phyloP scores from a whole-genome alignment of 2,797 vertebrate species.

The Sebastes paucispinis region DNA sequence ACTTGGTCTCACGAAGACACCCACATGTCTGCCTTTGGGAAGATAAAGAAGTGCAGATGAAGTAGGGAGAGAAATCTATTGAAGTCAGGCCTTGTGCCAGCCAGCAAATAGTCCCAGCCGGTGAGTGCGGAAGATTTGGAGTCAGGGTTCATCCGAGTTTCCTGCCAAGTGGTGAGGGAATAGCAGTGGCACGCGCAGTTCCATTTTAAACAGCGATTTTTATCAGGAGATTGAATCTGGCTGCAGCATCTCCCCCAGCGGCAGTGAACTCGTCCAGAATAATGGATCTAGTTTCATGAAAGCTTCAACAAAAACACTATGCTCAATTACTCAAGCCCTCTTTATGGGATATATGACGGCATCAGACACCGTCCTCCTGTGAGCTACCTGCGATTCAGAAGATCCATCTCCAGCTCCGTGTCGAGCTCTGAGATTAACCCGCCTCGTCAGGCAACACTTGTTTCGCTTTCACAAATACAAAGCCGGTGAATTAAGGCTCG shows the following conservation, averaged over 20 bases:
- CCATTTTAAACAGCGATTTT: constrained; percentile 71
- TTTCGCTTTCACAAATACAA: constrained; percentile 22
- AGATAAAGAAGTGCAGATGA: constrained; percentile 40
- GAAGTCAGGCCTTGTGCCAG: constrained; percentile 55
- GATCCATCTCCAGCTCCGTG: constrained; percentile 12
- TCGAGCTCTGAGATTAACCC: constrained; percentile 39
- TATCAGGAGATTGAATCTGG: constrained; percentile 76
- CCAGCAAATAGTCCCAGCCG: constrained; percentile 47
- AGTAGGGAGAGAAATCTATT: constrained; percentile 37
- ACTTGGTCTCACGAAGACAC: constrained; percentile 23
- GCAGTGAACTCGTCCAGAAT: constrained; percentile 65
- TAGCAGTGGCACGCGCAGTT: constrained; percentile 49
- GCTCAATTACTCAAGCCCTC: constrained; percentile 65
- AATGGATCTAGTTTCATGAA: constrained; percentile 67
- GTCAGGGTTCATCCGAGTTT: constrained; percentile 64
- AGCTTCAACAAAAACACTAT: constrained; percentile 63
- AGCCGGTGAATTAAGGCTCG: constrained; percentile 20
- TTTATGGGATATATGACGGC: constrained; percentile 53
- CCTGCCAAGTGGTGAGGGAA: constrained; percentile 66
- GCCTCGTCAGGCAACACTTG: background rate
- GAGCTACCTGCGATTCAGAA: constrained; percentile 33
- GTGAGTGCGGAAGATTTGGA: constrained; percentile 54
- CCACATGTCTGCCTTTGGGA: constrained; percentile 31
- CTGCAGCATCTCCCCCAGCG: constrained; percentile 62
- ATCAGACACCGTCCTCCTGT: constrained; percentile 23